phyloP scores from a whole-genome alignment of 2,113 vertebrate species.

The Cervus canadensis region DNA sequence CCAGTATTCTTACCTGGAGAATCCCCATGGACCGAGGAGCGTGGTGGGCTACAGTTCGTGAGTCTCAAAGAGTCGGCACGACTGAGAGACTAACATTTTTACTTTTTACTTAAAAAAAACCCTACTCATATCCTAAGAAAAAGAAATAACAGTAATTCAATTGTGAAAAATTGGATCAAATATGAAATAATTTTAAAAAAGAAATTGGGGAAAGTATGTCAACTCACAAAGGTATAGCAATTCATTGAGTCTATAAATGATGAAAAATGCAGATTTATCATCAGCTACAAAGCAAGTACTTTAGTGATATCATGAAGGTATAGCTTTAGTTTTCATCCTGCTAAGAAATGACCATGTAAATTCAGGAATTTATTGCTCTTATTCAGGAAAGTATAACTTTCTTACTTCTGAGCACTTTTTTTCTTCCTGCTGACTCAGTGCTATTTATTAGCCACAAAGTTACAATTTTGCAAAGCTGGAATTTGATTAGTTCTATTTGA shows the following conservation, averaged over 20 bases:
- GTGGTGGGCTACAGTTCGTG: background rate
- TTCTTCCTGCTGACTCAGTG: slow-evolving; percentile 34
- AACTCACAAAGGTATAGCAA: background rate
- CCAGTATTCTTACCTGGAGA: background rate
- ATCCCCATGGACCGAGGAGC: background rate
- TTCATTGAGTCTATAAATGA: background rate
- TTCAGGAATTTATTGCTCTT: background rate
- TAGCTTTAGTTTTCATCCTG: background rate
- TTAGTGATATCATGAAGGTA: background rate
- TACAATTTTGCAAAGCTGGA: slow-evolving; percentile 32
- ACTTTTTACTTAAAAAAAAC: background rate
- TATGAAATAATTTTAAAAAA: background rate
- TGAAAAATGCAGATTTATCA: background rate
- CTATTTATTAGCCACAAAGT: slow-evolving; percentile 31
- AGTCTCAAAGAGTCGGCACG: background rate
- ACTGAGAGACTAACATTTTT: background rate
- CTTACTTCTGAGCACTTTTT: background rate
- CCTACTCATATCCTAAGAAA: background rate
- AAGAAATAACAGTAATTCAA: background rate
- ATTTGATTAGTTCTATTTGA: slow-evolving; percentile 46
- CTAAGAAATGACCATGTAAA: slow-evolving; percentile 21
- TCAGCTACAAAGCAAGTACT: background rate
- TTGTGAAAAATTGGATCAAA: background rate
- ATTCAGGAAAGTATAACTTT: background rate
- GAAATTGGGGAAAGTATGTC: background rate